Evolutionary conservation across 2,888 invertebrate species (phyloP), one percentile per base, ranked within the genome.

Genomic region (Empis livida): DNA sequence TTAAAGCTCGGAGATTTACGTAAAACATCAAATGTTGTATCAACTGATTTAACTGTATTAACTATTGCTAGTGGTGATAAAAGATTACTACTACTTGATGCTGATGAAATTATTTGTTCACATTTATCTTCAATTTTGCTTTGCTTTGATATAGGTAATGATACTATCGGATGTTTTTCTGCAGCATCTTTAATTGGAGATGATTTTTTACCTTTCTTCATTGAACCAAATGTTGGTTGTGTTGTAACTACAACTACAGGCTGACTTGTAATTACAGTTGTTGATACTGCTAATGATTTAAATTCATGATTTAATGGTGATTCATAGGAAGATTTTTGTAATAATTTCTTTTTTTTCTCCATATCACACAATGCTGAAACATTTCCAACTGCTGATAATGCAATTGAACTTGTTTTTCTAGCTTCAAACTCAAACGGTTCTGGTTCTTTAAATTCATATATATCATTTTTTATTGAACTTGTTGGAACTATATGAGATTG

Each of bases 381-480:
- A 10, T 46, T 41, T 5, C 46, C 23, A 2, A 2, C 35, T 31
- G 44, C 5, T 4, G 48, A 32, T 37, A 49, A 48, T 10, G 49
- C 46, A 46, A 53, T 51, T 20, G 56, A 45, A 31, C 17, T n/a
- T 11, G 54, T 45, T 53, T 70, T 70, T 45, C 84, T 77, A 10
- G 82, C 75, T 67, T 89, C 88, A 55, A 88, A 79, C 63, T 89
- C 88, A 61, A 89, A 89, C 0, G 89, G 88, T 64, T 90, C 89
- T 0, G 88, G 87, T 65, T 90, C 89, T 64, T 89, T 89, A 61
- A 90, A 90, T 65, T 90, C 89, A 60, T 90, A 90, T 50, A 89
- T 80, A 61, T 90, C 89, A 46, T 63, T 54, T 3, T 57, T 57
- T 1, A 55, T 52, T 11, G 55, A 44, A 17, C 51, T 54, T 10